Base-by-base conservation (phyloP, 1,140 invertebrate species). In the Trypoxylus dichotomus region DNA sequence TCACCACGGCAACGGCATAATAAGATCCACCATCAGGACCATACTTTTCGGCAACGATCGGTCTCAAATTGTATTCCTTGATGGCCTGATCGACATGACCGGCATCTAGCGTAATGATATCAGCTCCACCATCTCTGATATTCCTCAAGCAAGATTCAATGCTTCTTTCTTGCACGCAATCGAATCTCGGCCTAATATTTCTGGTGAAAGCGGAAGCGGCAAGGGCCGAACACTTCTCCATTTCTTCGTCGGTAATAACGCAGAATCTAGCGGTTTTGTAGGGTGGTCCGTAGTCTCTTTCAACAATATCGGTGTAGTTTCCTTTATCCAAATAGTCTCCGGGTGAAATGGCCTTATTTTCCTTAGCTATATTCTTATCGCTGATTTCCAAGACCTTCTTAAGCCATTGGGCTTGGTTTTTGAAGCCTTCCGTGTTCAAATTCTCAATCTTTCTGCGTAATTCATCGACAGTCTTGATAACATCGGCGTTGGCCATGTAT, bases 281-380 rank as follows among this genome's bases (percentile, higher is more conserved):
- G 0, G 89, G 88, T 6, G 90, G 86, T 41, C 92, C 92, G 60
- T 89, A 90, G 37, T 91, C 90, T 60, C 93, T 89, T 80, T 94
- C 93, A 79, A 95, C 93, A n/a, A 94, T 93, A 80, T 93, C 91
- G 58, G 91, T 89, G 82, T 94, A 95, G 84, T 94, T 93, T 1
- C 92, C 91, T 79, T 91, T 90, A 76, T 89, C 89, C 74, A 94
- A 84, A 76, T 94, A 93, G 41, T 91, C 87, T 10, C 87, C 86
- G 0, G 93, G 92, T 43, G 88, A 87, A 8, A 92, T 89, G 0
- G 89, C 87, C n/a, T 90, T 88, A 78, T 89, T 90, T 77, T 92
- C 89, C 13, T 90, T 89, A 0, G 92, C 89, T 0, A 89, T 79
- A 2, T 89, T 89, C 24, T 90, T 90, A 0, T 88, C 85, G 73